A percentile compares a stretch with the other conserved stretches of the same genome.
These are phyloP conservation scores for Caloenas nicobarica DNA, from an alignment of 2,113 vertebrate species.

Conservation along the genomic window DNA sequence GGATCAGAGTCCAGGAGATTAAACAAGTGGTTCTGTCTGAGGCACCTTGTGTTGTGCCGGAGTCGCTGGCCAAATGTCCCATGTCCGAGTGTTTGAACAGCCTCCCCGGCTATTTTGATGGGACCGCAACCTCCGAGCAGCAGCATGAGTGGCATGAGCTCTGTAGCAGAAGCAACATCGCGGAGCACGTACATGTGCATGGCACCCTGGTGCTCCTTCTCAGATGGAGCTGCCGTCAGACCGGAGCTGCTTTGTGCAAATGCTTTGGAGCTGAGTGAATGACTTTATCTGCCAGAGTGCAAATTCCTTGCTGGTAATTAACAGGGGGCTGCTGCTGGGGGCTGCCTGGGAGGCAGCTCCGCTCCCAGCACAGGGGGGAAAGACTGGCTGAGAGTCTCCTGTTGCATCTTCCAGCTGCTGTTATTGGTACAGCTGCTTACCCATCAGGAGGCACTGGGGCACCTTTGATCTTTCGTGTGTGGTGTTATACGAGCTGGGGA, in stretches of 20 bases:
- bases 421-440: slow-evolving; percentile 57
- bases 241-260: neutral
- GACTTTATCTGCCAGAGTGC: slow-evolving; percentile 39
- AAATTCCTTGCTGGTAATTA: slow-evolving; percentile 52
- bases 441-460: neutral
- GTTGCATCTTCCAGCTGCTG: slow-evolving; percentile 44
- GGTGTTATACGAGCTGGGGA: slow-evolving; percentile 22
- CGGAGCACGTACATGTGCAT: fast-evolving
- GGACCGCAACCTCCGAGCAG: neutral
- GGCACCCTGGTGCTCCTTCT: neutral
- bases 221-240: neutral
- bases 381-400: neutral
- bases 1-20: neutral
- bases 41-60: neutral
- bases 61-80: neutral
- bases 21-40: neutral
- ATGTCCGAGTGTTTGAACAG: neutral
- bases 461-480: slow-evolving; percentile 56
- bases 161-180: fast-evolving
- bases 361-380: neutral
- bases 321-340: slow-evolving; percentile 30
- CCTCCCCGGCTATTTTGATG: neutral
- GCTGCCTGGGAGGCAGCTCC: neutral
- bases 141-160: neutral
- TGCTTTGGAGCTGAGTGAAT: neutral